A percentile compares a stretch with the other conserved stretches of the same genome.
phyloP scores from a whole-genome alignment of 2,888 invertebrate genomes.

The Lepeophtheirus nordmannii region DNA sequence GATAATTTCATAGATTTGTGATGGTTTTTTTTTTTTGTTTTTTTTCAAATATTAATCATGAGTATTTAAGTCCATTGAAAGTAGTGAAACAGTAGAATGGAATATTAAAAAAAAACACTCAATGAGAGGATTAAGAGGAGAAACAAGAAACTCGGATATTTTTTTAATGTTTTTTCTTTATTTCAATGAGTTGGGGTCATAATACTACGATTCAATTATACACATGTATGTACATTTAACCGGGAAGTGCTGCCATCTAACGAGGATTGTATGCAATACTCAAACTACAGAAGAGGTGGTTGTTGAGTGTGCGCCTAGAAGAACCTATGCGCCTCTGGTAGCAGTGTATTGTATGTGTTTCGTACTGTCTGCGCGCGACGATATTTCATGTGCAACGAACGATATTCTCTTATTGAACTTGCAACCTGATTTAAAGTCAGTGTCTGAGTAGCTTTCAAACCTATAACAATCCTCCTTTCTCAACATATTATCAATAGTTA shows the following conservation, averaged over 20 bases:
- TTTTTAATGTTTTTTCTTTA: too few relatives aligned
- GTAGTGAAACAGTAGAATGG: too few relatives aligned
- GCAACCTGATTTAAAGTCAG: not conserved
- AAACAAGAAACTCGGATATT: too few relatives aligned
- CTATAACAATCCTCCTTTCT: not conserved
- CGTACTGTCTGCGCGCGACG: not conserved
- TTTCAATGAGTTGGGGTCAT: too few relatives aligned
- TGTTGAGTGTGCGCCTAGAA: not conserved
- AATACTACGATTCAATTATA: too few relatives aligned
- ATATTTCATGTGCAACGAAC: not conserved
- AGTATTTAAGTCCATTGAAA: too few relatives aligned
- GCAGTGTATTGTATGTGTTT: not conserved
- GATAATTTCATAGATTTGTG: too few relatives aligned
- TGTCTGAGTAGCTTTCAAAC: conserved; percentile 4
- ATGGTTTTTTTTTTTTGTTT: too few relatives aligned
- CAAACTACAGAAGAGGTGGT: not conserved
- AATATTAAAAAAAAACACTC: too few relatives aligned
- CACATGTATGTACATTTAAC: not conserved
- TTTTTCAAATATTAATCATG: too few relatives aligned
- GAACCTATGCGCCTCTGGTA: conserved; percentile 5
- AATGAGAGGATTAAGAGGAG: too few relatives aligned
- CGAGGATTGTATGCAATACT: not conserved
- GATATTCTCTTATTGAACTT: not conserved
- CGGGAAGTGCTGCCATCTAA: conserved; percentile 3
- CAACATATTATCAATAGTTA: not conserved